Conservation (phyloP, 2,797 vertebrate genomes). For the Enteromius paludinosus region DNA sequence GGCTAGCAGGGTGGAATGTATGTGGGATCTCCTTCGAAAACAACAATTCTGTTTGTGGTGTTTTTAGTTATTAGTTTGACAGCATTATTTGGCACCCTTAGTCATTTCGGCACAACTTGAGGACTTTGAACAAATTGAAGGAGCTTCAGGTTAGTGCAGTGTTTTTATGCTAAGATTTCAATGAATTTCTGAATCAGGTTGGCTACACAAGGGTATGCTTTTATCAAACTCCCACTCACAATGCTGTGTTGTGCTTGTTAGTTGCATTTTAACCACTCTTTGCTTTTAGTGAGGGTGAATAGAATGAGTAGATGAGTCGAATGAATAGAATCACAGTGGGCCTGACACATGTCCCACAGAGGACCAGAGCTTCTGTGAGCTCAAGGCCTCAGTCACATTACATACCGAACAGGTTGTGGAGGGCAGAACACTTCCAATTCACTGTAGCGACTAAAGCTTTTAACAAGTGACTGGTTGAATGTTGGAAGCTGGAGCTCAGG, state of each 20-base stretch:
- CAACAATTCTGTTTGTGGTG: background rate
- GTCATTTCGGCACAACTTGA: background rate
- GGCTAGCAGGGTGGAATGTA: background rate
- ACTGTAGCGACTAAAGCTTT: slow-evolving; percentile 28
- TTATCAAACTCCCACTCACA: slow-evolving; percentile 13
- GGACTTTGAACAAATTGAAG: slow-evolving; percentile 1
- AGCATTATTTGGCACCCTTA: background rate
- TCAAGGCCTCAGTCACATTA: slow-evolving; percentile 16
- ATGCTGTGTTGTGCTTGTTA: slow-evolving; percentile 19
- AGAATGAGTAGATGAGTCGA: no score
- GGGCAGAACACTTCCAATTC: slow-evolving; percentile 3
- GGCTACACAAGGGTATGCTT: slow-evolving; percentile 15
- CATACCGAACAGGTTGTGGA: slow-evolving; percentile 8
- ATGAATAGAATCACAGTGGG: slow-evolving; percentile 16
- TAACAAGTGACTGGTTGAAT: background rate
- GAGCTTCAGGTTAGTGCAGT: background rate
- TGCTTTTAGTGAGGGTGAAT: slow-evolving; percentile 30
- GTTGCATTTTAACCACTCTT: slow-evolving; percentile 34
- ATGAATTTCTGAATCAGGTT: slow-evolving; percentile 22
- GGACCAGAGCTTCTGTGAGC: slow-evolving; percentile 10
- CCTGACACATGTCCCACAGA: background rate
- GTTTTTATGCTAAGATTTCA: slow-evolving; percentile 8
- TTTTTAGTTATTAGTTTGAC: background rate
- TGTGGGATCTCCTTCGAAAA: background rate
- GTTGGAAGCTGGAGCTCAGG: slow-evolving; percentile 6